These are phyloP conservation scores for Orientallactaga bullata DNA, from an alignment of 2,113 vertebrate species.

Conservation along the genomic window DNA sequence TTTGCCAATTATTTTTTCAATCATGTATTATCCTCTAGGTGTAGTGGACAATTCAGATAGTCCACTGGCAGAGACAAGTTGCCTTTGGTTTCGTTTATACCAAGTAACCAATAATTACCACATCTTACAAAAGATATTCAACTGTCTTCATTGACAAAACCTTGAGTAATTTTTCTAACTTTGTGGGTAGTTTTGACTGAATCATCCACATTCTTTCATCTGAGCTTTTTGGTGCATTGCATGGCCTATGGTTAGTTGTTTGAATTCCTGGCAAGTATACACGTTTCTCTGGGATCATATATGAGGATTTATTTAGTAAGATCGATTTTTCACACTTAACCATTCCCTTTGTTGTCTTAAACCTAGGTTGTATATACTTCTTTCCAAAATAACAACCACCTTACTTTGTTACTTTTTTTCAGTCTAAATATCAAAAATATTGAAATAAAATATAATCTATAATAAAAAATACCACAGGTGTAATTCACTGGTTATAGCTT, in stretches of 20 bases:
- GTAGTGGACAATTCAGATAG: not conserved
- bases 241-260: not conserved
- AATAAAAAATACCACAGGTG: slow-evolving; percentile 83
- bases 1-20: not conserved
- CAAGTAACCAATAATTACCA: not conserved
- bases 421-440: slow-evolving; percentile 82
- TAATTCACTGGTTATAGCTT: slow-evolving; percentile 82
- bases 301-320: slow-evolving; percentile 14
- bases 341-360: not conserved
- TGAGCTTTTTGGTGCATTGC: not conserved
- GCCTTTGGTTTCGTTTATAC: not conserved
- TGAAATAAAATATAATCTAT: slow-evolving; percentile 85
- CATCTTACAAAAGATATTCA: not conserved
- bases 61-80: not conserved
- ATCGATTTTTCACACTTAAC: not conserved
- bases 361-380: not conserved
- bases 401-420: not conserved
- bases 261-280: not conserved
- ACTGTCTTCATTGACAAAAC: not conserved
- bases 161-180: not conserved
- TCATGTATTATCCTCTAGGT: not conserved
- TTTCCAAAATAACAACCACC: not conserved
- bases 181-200: not conserved
- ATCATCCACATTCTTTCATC: not conserved
- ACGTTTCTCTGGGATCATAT: not conserved